Evolutionary conservation across 1,140 invertebrate species (phyloP).

Genomic region (Ylistrum balloti): DNA sequence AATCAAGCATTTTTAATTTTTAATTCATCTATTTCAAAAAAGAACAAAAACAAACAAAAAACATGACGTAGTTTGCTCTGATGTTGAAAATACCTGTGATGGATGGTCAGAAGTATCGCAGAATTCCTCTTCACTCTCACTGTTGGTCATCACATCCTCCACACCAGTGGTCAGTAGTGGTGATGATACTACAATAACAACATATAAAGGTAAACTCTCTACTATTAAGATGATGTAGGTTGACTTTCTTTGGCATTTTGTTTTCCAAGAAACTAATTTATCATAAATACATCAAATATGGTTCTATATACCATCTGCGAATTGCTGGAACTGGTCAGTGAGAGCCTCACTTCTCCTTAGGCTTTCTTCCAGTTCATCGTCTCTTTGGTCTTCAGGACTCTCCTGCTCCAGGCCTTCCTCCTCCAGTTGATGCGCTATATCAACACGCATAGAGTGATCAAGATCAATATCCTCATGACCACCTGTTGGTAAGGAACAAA

Average conservation of each 20-base stretch:
- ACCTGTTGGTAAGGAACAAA: too few species aligned
- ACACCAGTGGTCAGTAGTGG: neutral
- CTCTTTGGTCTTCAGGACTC: neutral
- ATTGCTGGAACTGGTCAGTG: neutral
- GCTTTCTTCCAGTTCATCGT: neutral
- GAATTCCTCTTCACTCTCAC: conserved; percentile 82
- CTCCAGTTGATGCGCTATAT: neutral
- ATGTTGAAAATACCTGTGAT: conserved; percentile 56
- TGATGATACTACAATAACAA: neutral
- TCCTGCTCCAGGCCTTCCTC: neutral
- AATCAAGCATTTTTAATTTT: too few species aligned
- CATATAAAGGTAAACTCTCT: too few species aligned
- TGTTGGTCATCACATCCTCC: neutral
- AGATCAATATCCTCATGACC: neutral
- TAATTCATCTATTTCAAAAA: too few species aligned
- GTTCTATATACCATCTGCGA: neutral
- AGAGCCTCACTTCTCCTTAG: neutral
- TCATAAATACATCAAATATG: too few species aligned
- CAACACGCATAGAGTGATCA: neutral
- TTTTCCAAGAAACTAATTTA: too few species aligned
- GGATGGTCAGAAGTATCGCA: conserved; percentile 81
- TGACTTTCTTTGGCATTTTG: too few species aligned
- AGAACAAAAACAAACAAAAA: too few species aligned
- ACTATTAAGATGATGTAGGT: too few species aligned
- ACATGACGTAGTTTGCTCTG: too few species aligned